phyloP scores from a whole-genome alignment of 2,797 vertebrate species.

The Gobionotothen gibberifrons region DNA sequence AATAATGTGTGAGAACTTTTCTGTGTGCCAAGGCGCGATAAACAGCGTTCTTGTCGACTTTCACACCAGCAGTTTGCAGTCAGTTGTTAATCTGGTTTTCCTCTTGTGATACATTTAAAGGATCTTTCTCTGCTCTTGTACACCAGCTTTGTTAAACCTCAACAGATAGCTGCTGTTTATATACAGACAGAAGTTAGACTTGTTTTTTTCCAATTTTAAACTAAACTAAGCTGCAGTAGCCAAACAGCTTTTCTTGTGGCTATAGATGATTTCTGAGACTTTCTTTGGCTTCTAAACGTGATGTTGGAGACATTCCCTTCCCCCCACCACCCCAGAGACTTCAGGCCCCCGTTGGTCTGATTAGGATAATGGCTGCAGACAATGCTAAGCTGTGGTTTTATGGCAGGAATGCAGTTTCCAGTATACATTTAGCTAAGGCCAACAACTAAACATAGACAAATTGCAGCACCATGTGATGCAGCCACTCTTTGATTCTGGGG shows the following conservation, averaged over 20 bases:
- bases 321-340: constrained; percentile 5
- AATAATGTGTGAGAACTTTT: constrained; percentile 21
- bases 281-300: constrained; percentile 19
- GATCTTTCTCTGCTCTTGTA: background rate
- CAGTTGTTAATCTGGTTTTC: constrained; percentile 2
- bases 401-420: constrained; percentile 71
- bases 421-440: constrained; percentile 42
- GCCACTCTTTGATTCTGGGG: constrained; percentile 42
- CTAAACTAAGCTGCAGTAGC: background rate
- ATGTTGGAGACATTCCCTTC: constrained; percentile 16
- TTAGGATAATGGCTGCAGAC: constrained; percentile 78
- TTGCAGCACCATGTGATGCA: constrained; percentile 65
- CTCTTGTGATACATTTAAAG: constrained; percentile 10
- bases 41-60: constrained; percentile 8
- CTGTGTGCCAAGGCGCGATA: background rate
- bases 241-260: constrained; percentile 8
- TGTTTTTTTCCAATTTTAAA: background rate
- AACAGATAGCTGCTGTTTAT: background rate
- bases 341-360: constrained; percentile 51
- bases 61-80: constrained; percentile 3
- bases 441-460: constrained; percentile 74
- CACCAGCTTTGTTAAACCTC: background rate
- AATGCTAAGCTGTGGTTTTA: constrained; percentile 74
- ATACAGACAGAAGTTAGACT: background rate
- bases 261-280: constrained; percentile 1